These are phyloP conservation scores for Drosophila setosimentum DNA, from an alignment of 2,888 invertebrate genomes.

Conservation along the genomic window DNA sequence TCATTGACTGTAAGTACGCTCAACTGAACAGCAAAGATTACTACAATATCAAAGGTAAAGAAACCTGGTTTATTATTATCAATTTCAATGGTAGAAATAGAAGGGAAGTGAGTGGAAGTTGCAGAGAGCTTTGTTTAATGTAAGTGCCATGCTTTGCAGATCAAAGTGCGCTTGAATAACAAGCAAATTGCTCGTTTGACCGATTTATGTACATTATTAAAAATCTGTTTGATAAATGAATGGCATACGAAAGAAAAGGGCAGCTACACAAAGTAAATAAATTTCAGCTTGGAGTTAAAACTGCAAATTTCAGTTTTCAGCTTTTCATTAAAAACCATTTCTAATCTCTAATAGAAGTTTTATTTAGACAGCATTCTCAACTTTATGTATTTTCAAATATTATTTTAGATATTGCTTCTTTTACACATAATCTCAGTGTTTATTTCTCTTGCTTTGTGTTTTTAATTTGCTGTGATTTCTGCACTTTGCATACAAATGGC, in stretches of 20 bases:
- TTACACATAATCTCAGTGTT: not conserved
- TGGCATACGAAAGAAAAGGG: not conserved
- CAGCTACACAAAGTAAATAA: not conserved
- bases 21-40: not conserved
- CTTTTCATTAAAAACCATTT: not conserved
- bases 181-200: not conserved
- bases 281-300: not conserved
- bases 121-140: not conserved
- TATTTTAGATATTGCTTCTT: not conserved
- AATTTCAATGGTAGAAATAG: not conserved
- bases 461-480: slow-evolving; percentile 27
- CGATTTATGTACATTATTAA: not conserved
- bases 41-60: slow-evolving; percentile 3
- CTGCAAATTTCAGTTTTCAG: not conserved
- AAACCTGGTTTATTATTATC: not conserved
- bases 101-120: not conserved
- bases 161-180: not conserved
- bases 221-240: not conserved
- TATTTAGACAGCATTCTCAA: not conserved
- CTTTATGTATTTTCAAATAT: not conserved
- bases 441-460: slow-evolving; percentile 5
- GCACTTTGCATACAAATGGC: slow-evolving; percentile 29
- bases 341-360: not conserved
- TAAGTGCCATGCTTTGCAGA: not conserved
- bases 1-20: slow-evolving; percentile 27